Conservation (phyloP, 2,888 invertebrate species). For the Idaea straminata region DNA sequence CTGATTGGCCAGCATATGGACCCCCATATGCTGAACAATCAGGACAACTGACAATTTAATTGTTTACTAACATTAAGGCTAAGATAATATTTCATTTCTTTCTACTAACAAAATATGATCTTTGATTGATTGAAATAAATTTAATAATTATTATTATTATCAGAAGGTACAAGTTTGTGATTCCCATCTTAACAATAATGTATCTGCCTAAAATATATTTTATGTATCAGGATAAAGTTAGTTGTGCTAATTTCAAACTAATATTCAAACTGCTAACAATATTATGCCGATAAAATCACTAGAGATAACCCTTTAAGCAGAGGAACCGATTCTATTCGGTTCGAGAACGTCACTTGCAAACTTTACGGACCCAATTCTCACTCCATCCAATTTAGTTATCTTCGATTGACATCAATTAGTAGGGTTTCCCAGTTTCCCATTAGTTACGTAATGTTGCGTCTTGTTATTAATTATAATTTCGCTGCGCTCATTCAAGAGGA, state of each 20-base stretch:
- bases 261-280: constrained; percentile 3
- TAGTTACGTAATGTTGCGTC: constrained; percentile 29
- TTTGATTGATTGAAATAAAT: too few species aligned
- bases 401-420: constrained; percentile 35
- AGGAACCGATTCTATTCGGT: constrained; percentile 7
- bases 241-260: background rate
- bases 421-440: constrained; percentile 28
- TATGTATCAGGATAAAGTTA: background rate
- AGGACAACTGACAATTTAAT: too few species aligned
- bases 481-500: background rate
- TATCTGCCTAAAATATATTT: background rate
- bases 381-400: constrained; percentile 35
- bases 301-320: constrained; percentile 2
- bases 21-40: too few species aligned
- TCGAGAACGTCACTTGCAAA: constrained; percentile 23
- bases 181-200: too few species aligned
- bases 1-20: too few species aligned
- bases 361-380: constrained; percentile 34
- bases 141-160: too few species aligned
- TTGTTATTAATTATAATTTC: constrained; percentile 7
- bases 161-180: too few species aligned
- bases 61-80: too few species aligned
- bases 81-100: too few species aligned
- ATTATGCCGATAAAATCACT: constrained; percentile 5
- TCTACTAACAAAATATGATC: too few species aligned